phyloP scores from a whole-genome alignment of 37 sponge, comb jelly and placozoan genomes.

The Crambe crambe region DNA sequence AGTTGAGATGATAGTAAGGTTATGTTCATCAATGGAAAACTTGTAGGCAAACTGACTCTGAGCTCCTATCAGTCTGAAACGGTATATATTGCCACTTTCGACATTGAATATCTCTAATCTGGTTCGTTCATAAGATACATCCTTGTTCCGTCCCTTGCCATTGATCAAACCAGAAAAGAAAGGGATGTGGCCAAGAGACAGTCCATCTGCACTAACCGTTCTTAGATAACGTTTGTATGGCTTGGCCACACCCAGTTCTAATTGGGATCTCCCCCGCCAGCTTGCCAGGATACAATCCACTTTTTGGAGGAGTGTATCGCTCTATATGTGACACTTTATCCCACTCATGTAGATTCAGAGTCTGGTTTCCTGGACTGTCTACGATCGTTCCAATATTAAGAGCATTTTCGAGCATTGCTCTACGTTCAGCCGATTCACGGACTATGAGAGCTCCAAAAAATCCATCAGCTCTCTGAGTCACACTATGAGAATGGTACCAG shows the following conservation, averaged over 20 bases:
- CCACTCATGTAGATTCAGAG: slow-evolving; percentile 69
- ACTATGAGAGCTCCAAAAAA: slow-evolving; percentile 70
- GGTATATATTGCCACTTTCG: slow-evolving; percentile 48
- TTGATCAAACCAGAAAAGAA: slow-evolving; percentile 78
- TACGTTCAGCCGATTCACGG: slow-evolving; percentile 17
- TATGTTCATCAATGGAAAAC: slow-evolving; percentile 78
- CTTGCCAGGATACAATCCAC: slow-evolving; percentile 26
- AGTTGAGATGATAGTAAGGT: slow-evolving; percentile 70
- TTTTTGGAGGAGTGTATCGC: slow-evolving; percentile 19
- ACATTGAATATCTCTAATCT: slow-evolving; percentile 52
- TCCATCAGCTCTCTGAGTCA: slow-evolving; percentile 65
- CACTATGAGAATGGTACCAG: slow-evolving; percentile 88
- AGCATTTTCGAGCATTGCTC: background rate
- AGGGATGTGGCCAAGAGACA: slow-evolving; percentile 30
- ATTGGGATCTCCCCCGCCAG: slow-evolving; percentile 31
- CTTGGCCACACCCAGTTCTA: slow-evolving; percentile 9
- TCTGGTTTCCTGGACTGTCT: slow-evolving; percentile 59
- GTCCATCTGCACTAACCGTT: slow-evolving; percentile 48
- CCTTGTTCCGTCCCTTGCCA: slow-evolving; percentile 56
- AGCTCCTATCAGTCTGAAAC: slow-evolving; percentile 78
- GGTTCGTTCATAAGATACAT: slow-evolving; percentile 29
- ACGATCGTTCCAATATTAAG: background rate
- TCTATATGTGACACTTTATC: slow-evolving; percentile 26
- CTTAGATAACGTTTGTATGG: slow-evolving; percentile 7
- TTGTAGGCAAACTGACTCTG: slow-evolving; percentile 57